phyloP scores from a whole-genome alignment of 2,113 vertebrate genomes.

The Brachyistius frenatus region DNA sequence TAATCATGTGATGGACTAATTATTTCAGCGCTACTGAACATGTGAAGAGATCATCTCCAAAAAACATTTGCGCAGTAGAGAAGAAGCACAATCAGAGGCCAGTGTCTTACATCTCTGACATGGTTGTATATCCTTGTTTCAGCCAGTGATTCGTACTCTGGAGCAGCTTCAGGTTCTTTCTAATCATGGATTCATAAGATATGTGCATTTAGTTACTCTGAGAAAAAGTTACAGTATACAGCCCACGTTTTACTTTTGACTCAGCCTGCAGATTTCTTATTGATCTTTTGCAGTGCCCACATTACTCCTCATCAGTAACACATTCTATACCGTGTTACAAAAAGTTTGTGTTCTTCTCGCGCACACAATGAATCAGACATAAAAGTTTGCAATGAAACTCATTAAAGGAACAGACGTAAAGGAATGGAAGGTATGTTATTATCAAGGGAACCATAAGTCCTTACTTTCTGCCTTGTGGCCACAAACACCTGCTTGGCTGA shows the following conservation, averaged over 20 bases:
- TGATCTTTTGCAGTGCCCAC: constrained; percentile 28
- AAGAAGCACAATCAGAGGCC: neutral
- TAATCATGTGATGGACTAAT: neutral
- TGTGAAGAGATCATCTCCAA: neutral
- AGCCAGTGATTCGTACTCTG: constrained; percentile 45
- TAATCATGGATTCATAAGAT: constrained; percentile 47
- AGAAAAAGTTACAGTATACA: constrained; percentile 28
- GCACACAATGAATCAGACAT: constrained; percentile 26
- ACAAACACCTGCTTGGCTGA: constrained; percentile 67
- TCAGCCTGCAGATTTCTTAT: constrained; percentile 34
- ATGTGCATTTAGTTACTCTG: constrained; percentile 21
- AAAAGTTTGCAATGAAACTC: constrained; percentile 15
- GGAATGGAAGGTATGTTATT: constrained; percentile 62
- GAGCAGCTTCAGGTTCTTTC: constrained; percentile 20
- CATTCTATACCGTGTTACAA: constrained; percentile 9
- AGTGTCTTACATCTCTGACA: neutral
- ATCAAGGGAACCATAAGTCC: constrained; percentile 43
- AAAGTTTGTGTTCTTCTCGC: neutral
- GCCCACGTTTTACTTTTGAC: constrained; percentile 27
- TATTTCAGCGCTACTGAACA: neutral
- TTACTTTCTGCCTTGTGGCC: constrained; percentile 58
- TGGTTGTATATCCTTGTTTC: neutral
- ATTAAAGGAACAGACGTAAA: constrained; percentile 40
- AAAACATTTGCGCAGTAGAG: neutral
- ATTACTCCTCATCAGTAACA: constrained; percentile 1